Conservation (phyloP, 1,140 invertebrate genomes). For the Cepaea nemoralis region DNA sequence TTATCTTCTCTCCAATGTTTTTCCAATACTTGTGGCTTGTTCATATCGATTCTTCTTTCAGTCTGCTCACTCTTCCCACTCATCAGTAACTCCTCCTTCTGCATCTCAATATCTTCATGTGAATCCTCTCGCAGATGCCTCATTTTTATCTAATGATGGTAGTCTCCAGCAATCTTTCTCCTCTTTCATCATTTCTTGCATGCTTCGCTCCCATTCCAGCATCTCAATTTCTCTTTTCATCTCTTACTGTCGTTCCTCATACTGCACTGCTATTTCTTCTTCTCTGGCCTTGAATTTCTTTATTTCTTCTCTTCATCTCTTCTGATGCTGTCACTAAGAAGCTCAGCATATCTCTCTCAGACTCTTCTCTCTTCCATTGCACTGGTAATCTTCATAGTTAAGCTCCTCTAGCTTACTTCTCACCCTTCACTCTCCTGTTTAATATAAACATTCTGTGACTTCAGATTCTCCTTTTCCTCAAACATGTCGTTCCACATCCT, state of each 20-base stretch:
- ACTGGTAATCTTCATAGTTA: neutral
- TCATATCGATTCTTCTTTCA: neutral
- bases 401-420: neutral
- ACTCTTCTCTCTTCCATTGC: conserved; percentile 3
- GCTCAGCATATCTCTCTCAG: neutral
- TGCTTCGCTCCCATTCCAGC: neutral
- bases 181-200: neutral
- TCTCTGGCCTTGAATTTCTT: neutral
- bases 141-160: neutral
- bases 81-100: neutral
- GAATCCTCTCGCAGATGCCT: neutral
- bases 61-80: neutral
- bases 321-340: neutral
- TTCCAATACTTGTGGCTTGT: neutral
- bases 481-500: neutral
- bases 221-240: neutral
- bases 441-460: neutral
- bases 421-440: neutral
- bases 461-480: neutral
- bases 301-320: conserved; percentile 10
- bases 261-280: neutral
- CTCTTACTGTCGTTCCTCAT: neutral
- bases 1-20: neutral
- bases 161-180: neutral
- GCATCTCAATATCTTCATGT: neutral